Percentiles rank a stretch among this genome's conserved stretches.
These are phyloP conservation scores for Calephelis perditalis DNA, from an alignment of 2,888 invertebrate genomes.

Conservation along the genomic window DNA sequence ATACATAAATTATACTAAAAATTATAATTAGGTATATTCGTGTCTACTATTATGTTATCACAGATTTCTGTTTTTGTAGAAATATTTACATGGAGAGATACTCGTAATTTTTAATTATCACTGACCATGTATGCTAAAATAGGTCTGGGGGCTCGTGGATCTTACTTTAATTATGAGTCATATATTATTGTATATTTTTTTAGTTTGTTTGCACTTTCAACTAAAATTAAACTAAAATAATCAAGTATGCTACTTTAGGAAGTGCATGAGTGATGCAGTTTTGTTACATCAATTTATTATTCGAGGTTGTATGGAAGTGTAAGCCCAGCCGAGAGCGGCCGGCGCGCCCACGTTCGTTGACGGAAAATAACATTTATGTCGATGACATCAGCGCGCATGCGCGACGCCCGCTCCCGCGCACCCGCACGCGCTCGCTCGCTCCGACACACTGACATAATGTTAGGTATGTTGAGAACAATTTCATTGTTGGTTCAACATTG, in stretches of 20 bases:
- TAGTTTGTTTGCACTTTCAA: not conserved
- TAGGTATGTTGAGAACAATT: no score
- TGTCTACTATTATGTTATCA: no score
- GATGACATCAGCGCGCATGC: constrained; percentile 70
- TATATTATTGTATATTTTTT: no score
- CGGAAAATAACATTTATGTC: constrained; percentile 72
- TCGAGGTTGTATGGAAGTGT: constrained; percentile 34
- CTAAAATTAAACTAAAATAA: constrained; percentile 2
- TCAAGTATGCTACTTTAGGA: constrained; percentile 1
- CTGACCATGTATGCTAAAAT: no score
- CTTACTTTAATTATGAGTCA: no score
- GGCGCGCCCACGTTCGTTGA: constrained; percentile 62
- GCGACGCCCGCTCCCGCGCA: constrained; percentile 63
- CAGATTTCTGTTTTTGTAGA: no score
- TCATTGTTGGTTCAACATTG: no score
- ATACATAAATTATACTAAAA: no score
- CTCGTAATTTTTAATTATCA: no score
- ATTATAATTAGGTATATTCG: no score
- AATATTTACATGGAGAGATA: no score
- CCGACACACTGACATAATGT: constrained; percentile 18
- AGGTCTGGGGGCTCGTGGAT: no score
- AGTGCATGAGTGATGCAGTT: not conserved
- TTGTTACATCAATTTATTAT: not conserved
- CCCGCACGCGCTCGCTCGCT: constrained; percentile 39
- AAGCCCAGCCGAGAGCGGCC: constrained; percentile 45